Evolutionary conservation across 2,797 vertebrate species (phyloP), one percentile per base, ranked within the genome.

Genomic region (Halcyon chelicuti): DNA sequence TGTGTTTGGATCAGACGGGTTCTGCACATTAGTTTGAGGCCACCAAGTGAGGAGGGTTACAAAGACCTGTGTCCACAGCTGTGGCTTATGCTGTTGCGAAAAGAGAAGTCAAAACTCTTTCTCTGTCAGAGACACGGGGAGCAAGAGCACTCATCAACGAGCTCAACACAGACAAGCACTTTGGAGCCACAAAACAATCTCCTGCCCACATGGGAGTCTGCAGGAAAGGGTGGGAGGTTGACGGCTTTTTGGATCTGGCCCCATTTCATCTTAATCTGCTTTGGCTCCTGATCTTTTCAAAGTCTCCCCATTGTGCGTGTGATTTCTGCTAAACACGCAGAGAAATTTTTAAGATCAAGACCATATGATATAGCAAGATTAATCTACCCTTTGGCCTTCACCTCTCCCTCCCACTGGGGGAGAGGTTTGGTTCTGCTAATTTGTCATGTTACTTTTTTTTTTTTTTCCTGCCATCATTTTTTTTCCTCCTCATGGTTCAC

Each of bases 351-450:
- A 91, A 96, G 96, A 97, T 95, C 94, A 90, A 93, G 94, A 85
- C 93, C 95, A 95, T 93, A 88, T 97, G 97, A 95, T 97, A 86
- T 39, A 96, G 94, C 88, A 95, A 97, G 95, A 97, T 97, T 97
- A 97, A 97, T 97, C 96, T 96, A 90, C 86, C 81, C 93, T 96
- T 96, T 96, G 93, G 91, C 97, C 97, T 94, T 95, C 86, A 95
- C 89, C 93, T 97, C 94, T 88, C 81, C 68, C 95, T 97, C 94
- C 96, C 94, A 85, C 76, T 89, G 93, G 87, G 83, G 87, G 74
- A 88, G 84, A 96, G 63, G 70, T 94, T 96, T 96, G 89, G 68
- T 95, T 95, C 78, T 97, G 83, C 90, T 97, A 96, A 97, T 97
- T 97, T 97, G 92, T 96, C 95, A 97, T 94, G 84, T 95, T 93